Evolutionary conservation across 1,140 invertebrate species (phyloP), one percentile per base, ranked within the genome.

Genomic region (Neodiprion virginianus): DNA sequence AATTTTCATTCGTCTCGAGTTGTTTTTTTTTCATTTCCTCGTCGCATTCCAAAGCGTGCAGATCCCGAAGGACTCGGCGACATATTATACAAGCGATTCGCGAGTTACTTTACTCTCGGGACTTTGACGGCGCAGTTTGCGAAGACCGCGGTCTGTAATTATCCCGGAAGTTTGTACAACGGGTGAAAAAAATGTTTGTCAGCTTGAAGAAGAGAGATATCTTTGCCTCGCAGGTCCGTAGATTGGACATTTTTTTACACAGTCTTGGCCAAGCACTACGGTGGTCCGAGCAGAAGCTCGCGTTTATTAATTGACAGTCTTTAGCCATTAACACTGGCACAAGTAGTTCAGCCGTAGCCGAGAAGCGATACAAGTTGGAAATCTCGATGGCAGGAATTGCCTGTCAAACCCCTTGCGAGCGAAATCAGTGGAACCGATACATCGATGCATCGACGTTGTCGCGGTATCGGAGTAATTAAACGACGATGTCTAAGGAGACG

Each of bases 231-330:
- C 53, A 9, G 11, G 53, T 7, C 14, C 53, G 53, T 61, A 61
- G n/a, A 61, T 61, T 17, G 8, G 53, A 61, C 3, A 61, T 61
- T 61, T 61, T 61, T 61, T 17, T 40, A 3, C 5, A 12, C 53
- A 12, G 8, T 17, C 53, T 8, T 8, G 4, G 53, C n/a, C 53
- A 61, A 61, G 11, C 53, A 61, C 53, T 61, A 5, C 5, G 53
- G 53, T 61, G 53, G 53, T 61, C 53, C 53, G 53, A 61, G n/a
- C 53, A 3, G 0, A 40, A 61, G 53, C 53, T 61, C 53, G 11
- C 5, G 53, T 17, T 61, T 61, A 61, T 61, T 61, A 61, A 61
- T 61, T 61, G 53, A 61, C 53, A 61, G 53, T 61, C 53, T 61
- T 61, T 8, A 61, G 53, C 53, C n/a, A 61, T 61, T 61, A 61